These are phyloP conservation scores for Calephelis perditalis DNA, from an alignment of 2,888 invertebrate species.

Conservation along the genomic window DNA sequence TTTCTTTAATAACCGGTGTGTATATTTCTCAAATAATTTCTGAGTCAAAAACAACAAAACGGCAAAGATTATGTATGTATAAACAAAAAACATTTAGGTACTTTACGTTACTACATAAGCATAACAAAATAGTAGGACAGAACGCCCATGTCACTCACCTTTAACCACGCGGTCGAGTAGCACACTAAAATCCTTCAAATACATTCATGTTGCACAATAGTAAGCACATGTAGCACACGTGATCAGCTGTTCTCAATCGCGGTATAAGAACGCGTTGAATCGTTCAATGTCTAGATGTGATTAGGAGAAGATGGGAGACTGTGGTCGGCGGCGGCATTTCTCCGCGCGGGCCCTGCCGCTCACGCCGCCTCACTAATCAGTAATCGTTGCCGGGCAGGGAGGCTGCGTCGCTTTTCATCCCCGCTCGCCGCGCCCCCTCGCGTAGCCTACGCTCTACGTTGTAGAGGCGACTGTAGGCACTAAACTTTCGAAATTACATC, in stretches of 20 bases:
- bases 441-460: constrained; percentile 48
- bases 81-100: constrained; percentile 6
- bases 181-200: constrained; percentile 34
- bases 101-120: too few relatives aligned
- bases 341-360: constrained; percentile 61
- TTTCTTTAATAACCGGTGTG: too few relatives aligned
- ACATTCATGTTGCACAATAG: constrained; percentile 61
- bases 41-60: neutral
- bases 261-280: constrained; percentile 27
- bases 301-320: constrained; percentile 17
- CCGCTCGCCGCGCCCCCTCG: constrained; percentile 42
- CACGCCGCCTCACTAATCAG: constrained; percentile 77
- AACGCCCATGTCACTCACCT: constrained; percentile 44
- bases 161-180: constrained; percentile 36
- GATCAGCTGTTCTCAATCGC: constrained; percentile 56
- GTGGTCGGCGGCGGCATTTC: constrained; percentile 51
- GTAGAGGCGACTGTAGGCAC: constrained; percentile 33
- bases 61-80: constrained; percentile 19
- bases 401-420: constrained; percentile 64
- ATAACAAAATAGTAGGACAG: constrained; percentile 17
- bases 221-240: constrained; percentile 56
- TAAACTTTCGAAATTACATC: constrained; percentile 11
- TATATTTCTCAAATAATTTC: too few relatives aligned
- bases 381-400: constrained; percentile 78
- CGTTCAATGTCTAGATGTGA: constrained; percentile 20